These are phyloP conservation scores for Scomber colias DNA, from an alignment of 2,113 vertebrate species.

Conservation along the genomic window DNA sequence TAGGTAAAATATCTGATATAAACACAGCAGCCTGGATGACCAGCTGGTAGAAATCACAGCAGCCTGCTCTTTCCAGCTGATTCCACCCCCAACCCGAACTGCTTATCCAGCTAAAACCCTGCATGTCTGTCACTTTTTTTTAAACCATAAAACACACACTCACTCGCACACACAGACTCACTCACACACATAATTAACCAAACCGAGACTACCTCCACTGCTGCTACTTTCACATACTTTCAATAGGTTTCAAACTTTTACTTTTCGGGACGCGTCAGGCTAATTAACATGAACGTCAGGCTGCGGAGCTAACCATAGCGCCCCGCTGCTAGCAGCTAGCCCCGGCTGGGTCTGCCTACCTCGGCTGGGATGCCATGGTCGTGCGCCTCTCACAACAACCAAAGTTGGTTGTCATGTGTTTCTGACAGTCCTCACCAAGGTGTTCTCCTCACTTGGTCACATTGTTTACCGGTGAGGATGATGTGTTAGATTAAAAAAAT, in stretches of 20 bases:
- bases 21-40: background rate
- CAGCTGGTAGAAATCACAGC: background rate
- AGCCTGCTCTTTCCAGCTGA: background rate
- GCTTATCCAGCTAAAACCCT: background rate
- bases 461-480: constrained; percentile 58
- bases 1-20: constrained; percentile 16
- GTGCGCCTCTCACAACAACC: constrained; percentile 67
- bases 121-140: background rate
- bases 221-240: constrained; percentile 9
- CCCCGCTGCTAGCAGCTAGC: constrained; percentile 62
- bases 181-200: background rate
- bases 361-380: constrained; percentile 83
- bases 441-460: constrained; percentile 61
- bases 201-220: rapidly evolving
- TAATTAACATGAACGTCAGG: constrained; percentile 10
- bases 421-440: constrained; percentile 57
- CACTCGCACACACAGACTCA: too few species aligned
- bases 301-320: constrained; percentile 35
- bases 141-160: background rate
- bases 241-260: background rate
- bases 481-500: constrained; percentile 2
- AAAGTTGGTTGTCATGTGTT: constrained; percentile 76
- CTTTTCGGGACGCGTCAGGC: background rate
- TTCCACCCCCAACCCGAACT: background rate
- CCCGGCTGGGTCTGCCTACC: constrained; percentile 73